Evolutionary conservation across 2,888 invertebrate species (phyloP), one percentile per base, ranked within the genome.

Genomic region (Athalia rosae): DNA sequence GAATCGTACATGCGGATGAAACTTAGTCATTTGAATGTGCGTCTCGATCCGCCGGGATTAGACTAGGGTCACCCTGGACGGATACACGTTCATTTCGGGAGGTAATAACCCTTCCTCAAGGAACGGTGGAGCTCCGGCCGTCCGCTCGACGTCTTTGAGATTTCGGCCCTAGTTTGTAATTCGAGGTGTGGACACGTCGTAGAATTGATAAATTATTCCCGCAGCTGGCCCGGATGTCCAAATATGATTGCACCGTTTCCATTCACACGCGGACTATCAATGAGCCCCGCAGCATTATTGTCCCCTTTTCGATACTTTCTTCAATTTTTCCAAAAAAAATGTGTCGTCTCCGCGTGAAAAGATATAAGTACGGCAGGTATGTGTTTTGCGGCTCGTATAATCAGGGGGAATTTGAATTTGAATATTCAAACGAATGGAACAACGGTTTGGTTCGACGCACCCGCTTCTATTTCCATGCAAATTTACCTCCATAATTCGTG

Each of bases 381-480:
- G 13, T 61, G 15, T 64, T 43, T 64, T 43, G 8, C 9, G 7
- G 43, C n/a, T 73, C 61, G 61, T 59, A 48, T n/a, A n/a, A n/a
- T 28, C 28, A 28, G 8, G 74, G 74, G 59, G 61, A 61, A 74
- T 61, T 61, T 80, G 79, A 67, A 80, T 81, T 81, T 78, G 62
- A 74, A 74, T 74, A 74, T 62, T 61, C 79, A 74, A 74, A 71
- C 78, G 76, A 82, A 79, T 76, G 79, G 80, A 81, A 80, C 28
- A 28, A 28, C 79, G 78, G 80, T 79, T 79, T 78, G 77, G 80
- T 80, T 80, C 80, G 69, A 69, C 79, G 76, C 80, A 74, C 67
- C 79, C 79, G 79, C 79, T 80, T 80, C 82, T 83, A 87, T 87
- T 87, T 86, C 85, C 83, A 89, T 88, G 87, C 85, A 86, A 88